Percentiles rank a stretch among this genome's conserved stretches.
These are phyloP conservation scores for Uloborus plumipes DNA, from an alignment of 2,888 invertebrate genomes.

Conservation along the genomic window DNA sequence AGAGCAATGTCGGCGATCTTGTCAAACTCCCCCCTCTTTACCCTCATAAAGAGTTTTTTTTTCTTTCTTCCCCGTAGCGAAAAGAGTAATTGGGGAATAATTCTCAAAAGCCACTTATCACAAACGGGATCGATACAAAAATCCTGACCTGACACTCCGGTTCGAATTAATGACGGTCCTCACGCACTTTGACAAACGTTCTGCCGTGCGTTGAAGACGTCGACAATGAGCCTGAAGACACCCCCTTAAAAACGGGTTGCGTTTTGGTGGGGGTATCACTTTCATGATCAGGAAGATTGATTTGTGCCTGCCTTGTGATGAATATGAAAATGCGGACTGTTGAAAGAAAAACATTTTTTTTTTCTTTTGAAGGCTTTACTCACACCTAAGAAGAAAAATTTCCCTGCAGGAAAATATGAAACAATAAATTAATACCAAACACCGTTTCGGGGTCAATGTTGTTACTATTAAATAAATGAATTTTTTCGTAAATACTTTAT, in stretches of 20 bases:
- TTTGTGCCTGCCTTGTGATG: constrained; percentile 23
- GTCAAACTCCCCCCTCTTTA: constrained; percentile 39
- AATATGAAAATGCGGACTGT: constrained; percentile 3
- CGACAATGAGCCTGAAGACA: constrained; percentile 38
- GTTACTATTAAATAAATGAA: too few species aligned
- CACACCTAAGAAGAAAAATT: too few species aligned
- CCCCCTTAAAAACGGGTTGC: constrained; percentile 36
- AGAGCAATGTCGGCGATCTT: constrained; percentile 55
- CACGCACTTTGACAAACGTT: constrained; percentile 51
- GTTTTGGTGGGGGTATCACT: constrained; percentile 44
- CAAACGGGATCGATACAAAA: constrained; percentile 56
- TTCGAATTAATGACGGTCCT: constrained; percentile 47
- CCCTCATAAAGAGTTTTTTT: too few species aligned
- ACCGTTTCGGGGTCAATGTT: too few species aligned
- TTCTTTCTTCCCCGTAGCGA: constrained; percentile 40
- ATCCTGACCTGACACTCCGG: constrained; percentile 57
- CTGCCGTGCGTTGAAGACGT: constrained; percentile 20
- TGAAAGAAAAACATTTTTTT: too few species aligned
- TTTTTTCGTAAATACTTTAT: too few species aligned
- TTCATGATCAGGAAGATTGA: constrained; percentile 43
- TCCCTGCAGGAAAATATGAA: too few species aligned
- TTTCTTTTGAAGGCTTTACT: too few species aligned
- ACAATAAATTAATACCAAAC: too few species aligned
- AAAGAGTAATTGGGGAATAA: constrained; percentile 61
- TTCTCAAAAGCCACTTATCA: constrained; percentile 64